phyloP scores from a whole-genome alignment of 1,140 invertebrate species.

The Panagrolaimus sp. region DNA sequence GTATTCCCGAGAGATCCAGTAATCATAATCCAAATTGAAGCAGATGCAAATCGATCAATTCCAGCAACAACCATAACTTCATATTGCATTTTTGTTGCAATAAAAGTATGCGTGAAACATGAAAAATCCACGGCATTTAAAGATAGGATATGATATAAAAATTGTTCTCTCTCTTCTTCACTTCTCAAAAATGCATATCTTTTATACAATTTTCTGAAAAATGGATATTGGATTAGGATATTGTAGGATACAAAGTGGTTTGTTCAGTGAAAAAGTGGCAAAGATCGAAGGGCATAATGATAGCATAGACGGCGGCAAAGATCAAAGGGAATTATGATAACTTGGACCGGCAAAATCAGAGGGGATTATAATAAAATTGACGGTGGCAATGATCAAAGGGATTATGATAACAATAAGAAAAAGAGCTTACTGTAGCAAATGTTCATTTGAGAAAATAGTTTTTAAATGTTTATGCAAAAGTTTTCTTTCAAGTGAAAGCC shows the following conservation, averaged over 20 bases:
- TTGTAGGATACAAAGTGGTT: no score
- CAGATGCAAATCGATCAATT: constrained; percentile 70
- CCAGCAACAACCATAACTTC: constrained; percentile 82
- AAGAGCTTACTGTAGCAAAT: constrained; percentile 69
- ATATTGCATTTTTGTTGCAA: constrained; percentile 84
- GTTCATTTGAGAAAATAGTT: constrained; percentile 76
- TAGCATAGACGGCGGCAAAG: no score
- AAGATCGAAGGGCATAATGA: no score
- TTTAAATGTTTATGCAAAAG: constrained; percentile 84
- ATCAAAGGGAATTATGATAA: no score
- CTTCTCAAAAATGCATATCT: constrained; percentile 88
- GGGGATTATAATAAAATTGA: no score
- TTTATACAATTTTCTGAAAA: constrained; percentile 82
- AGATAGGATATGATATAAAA: constrained; percentile 88
- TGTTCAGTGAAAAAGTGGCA: no score
- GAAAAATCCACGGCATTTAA: constrained; percentile 96
- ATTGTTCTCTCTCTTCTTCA: constrained; percentile 96
- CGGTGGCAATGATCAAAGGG: no score
- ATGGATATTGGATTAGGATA: no score
- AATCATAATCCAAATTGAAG: constrained; percentile 74
- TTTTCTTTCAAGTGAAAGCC: constrained; percentile 94
- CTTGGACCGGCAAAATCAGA: no score
- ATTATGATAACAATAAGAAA: no score
- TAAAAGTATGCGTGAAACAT: constrained; percentile 96
- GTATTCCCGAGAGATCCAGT: constrained; percentile 85